A percentile compares a stretch with the other conserved stretches of the same genome.
Evolutionary conservation across 2,113 vertebrate genomes (phyloP).

Genomic region (Calonectris borealis): DNA sequence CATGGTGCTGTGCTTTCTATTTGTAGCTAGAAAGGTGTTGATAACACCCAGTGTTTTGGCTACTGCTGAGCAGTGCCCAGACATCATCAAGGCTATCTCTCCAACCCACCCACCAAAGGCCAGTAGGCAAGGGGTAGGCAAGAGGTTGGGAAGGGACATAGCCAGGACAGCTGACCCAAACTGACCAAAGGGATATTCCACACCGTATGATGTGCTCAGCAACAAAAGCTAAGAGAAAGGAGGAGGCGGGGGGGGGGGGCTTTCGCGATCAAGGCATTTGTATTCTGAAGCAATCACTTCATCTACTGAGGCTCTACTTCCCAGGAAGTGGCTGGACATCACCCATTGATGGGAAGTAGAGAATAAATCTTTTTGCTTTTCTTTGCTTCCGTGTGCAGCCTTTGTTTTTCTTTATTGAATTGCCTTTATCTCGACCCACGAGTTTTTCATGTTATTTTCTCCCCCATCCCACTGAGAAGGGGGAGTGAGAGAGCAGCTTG

Average conservation of each 20-base stretch:
- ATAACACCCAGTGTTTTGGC: not conserved
- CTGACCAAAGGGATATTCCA: not conserved
- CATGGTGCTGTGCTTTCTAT: not conserved
- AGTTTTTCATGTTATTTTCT: not conserved
- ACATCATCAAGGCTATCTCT: not conserved
- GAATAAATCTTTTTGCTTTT: not conserved
- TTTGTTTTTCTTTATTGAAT: not conserved
- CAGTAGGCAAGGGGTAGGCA: not conserved
- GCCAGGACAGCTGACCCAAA: not conserved
- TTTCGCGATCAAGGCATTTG: not conserved
- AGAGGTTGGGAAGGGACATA: not conserved
- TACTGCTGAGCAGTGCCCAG: not conserved
- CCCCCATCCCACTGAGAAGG: not conserved
- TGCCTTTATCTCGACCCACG: not conserved
- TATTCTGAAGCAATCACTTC: not conserved
- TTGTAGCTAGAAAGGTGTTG: not conserved
- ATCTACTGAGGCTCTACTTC: not conserved
- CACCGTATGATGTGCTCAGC: not conserved
- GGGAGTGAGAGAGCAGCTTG: not conserved
- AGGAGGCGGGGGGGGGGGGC: fast-evolving
- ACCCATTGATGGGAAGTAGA: not conserved
- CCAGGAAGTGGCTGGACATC: not conserved
- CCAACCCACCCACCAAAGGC: not conserved
- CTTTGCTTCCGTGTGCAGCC: not conserved
- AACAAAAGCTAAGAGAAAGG: not conserved